Evolutionary conservation across 2,113 vertebrate species (phyloP).

Genomic region (Cepphus grylle): DNA sequence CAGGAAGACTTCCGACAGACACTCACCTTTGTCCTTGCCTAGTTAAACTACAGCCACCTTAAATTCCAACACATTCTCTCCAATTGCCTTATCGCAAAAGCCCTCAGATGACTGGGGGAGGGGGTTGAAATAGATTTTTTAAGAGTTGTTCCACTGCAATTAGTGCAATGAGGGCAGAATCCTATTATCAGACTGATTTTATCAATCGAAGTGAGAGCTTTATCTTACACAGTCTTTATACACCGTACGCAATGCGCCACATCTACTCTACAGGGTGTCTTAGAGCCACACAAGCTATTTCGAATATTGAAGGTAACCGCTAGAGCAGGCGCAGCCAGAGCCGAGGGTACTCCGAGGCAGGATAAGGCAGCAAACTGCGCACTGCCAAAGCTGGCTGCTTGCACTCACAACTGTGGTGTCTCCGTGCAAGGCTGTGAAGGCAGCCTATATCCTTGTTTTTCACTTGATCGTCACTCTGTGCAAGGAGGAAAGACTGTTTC

Average conservation of each 20-base stretch:
- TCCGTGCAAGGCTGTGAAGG: neutral
- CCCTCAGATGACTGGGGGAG: neutral
- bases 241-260: neutral
- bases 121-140: neutral
- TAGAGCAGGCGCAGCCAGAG: neutral
- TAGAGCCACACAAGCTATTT: neutral
- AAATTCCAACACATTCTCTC: neutral
- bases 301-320: neutral
- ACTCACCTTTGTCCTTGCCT: neutral
- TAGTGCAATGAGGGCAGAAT: neutral
- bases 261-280: neutral
- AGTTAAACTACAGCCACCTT: neutral
- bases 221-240: neutral
- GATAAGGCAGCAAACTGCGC: no score
- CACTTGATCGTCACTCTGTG: neutral
- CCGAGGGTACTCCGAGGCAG: neutral
- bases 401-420: rapidly evolving
- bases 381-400: neutral
- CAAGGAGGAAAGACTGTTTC: neutral
- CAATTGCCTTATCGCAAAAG: neutral
- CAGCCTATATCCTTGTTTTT: rapidly evolving
- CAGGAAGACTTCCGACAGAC: neutral
- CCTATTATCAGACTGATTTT: neutral
- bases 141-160: neutral
- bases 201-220: neutral